phyloP scores from a whole-genome alignment of 2,113 vertebrate species.

The Chaetodon auriga region DNA sequence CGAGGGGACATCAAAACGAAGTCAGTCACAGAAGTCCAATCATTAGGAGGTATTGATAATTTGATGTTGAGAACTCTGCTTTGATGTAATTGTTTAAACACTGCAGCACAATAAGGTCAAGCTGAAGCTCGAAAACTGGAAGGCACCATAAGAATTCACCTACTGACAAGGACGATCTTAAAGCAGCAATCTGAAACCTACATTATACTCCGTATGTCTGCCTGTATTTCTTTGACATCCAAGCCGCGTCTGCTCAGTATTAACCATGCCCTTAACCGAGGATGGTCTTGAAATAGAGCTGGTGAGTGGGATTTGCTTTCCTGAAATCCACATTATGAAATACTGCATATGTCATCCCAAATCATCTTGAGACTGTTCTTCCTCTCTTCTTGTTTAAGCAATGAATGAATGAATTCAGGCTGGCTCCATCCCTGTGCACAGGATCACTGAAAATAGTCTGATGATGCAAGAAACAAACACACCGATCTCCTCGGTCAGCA shows the following conservation, averaged over 20 bases:
- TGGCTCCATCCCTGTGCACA: neutral
- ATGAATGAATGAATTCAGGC: neutral
- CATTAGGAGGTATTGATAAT: neutral
- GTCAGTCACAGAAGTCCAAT: neutral
- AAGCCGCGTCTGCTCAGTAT: neutral
- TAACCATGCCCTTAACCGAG: neutral
- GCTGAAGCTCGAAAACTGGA: neutral
- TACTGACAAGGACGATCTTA: neutral
- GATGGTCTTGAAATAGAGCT: slow-evolving; percentile 19
- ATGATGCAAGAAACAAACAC: slow-evolving; percentile 13
- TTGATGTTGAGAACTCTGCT: neutral
- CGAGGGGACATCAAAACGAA: neutral
- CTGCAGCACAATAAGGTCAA: neutral
- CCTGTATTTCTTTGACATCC: neutral
- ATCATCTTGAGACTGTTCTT: neutral
- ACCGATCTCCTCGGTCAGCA: neutral
- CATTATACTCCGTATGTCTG: neutral
- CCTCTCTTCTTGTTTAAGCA: neutral
- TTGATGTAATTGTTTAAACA: neutral
- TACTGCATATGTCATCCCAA: slow-evolving; percentile 10
- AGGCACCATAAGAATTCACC: neutral
- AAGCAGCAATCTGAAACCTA: slow-evolving; percentile 6
- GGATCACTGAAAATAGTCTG: slow-evolving; percentile 10
- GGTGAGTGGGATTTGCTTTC: slow-evolving; percentile 13
- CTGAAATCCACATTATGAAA: slow-evolving; percentile 7